Percentiles rank a stretch among this genome's conserved stretches.
Conservation (phyloP, 2,888 invertebrate genomes). For the Halictus ligatus region DNA sequence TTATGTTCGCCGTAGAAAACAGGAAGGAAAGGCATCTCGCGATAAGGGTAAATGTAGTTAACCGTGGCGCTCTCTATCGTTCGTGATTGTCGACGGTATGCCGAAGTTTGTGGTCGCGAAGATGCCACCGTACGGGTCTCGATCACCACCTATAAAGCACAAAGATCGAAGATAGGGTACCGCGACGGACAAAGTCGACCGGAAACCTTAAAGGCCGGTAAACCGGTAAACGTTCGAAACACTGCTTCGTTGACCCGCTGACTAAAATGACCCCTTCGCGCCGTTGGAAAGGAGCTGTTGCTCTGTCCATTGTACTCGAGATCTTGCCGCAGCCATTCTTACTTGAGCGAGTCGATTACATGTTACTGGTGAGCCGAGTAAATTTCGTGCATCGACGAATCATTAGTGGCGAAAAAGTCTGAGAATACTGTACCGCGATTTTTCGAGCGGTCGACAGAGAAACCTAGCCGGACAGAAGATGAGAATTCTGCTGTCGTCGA, state of each 20-base stretch:
- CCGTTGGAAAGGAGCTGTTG: not conserved
- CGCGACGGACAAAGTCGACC: not conserved
- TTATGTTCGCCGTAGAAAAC: conserved; percentile 51
- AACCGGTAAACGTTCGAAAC: conserved; percentile 1
- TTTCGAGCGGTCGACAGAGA: not conserved
- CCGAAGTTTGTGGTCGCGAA: conserved; percentile 2
- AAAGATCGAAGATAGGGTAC: not conserved
- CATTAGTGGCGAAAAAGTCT: not conserved
- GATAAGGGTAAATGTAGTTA: conserved; percentile 52
- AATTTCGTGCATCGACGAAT: not conserved
- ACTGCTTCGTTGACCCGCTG: not conserved
- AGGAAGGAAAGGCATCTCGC: conserved; percentile 31
- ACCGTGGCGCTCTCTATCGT: conserved; percentile 22
- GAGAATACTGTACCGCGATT: not conserved
- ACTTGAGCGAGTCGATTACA: not conserved
- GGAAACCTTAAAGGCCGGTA: not conserved
- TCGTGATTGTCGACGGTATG: not conserved
- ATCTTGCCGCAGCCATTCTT: not conserved
- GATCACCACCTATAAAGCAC: not conserved
- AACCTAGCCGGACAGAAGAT: not conserved
- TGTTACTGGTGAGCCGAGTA: not conserved
- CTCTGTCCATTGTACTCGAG: not conserved
- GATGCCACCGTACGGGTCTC: not conserved
- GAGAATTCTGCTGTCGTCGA: not conserved
- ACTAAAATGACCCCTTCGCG: not conserved